Base-by-base conservation (phyloP, 2,888 invertebrate species). In the Bruchidius siliquastri region DNA sequence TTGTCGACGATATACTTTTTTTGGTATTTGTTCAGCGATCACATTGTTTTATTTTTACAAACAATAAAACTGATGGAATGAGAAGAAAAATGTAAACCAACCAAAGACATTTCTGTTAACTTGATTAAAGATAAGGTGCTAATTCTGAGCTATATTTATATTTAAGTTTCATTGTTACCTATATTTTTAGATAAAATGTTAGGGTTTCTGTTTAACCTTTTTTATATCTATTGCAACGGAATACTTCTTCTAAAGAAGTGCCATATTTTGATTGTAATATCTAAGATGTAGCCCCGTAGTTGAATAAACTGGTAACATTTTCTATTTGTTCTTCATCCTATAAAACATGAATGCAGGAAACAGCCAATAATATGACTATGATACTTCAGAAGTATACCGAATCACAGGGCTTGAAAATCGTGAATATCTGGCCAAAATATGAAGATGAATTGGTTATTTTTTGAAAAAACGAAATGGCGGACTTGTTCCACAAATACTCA, bases 81-180 rank as follows among this genome's bases (percentile, higher is more conserved):
- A 10, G 68, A 68, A 68, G 68, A 21, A 21, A 68, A 22, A 21
- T 21, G 22, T 22, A 68, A 77, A 78, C 72, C 79, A 80, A 81
- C 80, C 80, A 81, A 81, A 80, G 81, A 80, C 79, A 76, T 80
- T 80, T 78, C 77, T 75, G 77, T 80, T 69, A 78, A 80, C 78
- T 80, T 81, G 80, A 80, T 81, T 80, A 75, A 75, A 80, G 75
- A 76, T 79, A 80, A 81, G 81, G 80, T 81, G 81, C 81, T 81
- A 80, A 77, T 78, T 78, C 69, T 76, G 75, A 77, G 76, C 74
- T 78, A 74, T 73, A 66, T 72, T 74, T 76, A 73, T 74, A 74
- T 77, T 76, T 74, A 77, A 75, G 77, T 78, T 77, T 72, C 72
- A 76, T 73, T 74, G 79, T 79, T 79, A 79, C 79, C 78, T 77